Evolutionary conservation across 1,140 invertebrate species (phyloP).

Genomic region (Caenorhabditis latens): DNA sequence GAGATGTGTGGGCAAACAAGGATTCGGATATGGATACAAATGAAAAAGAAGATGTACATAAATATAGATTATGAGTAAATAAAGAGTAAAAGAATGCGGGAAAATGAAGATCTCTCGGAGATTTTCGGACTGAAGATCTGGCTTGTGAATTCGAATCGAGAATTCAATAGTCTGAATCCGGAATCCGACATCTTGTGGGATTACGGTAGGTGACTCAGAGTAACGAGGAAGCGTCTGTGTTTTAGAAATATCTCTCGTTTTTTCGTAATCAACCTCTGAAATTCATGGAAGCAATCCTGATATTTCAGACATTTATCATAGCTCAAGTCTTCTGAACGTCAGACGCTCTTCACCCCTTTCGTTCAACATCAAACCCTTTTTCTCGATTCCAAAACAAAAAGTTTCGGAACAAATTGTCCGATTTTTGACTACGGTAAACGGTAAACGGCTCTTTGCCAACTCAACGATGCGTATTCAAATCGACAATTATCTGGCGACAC

Average conservation of each 20-base stretch:
- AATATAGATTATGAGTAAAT: slow-evolving; percentile 55
- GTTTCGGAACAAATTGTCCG: background rate
- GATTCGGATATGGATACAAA: slow-evolving; percentile 33
- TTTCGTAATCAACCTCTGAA: too few species aligned
- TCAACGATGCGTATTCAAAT: slow-evolving; percentile 34
- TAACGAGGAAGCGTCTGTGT: too few species aligned
- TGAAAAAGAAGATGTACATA: slow-evolving; percentile 48
- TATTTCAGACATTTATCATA: too few species aligned
- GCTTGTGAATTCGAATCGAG: background rate
- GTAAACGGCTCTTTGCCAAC: slow-evolving; percentile 53
- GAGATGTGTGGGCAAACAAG: slow-evolving; percentile 28
- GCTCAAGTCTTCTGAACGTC: too few species aligned
- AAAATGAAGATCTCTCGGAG: slow-evolving; percentile 18
- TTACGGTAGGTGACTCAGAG: slow-evolving; percentile 7
- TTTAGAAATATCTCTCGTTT: too few species aligned
- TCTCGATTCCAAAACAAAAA: background rate
- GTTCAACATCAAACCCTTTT: background rate
- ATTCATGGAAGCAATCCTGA: too few species aligned
- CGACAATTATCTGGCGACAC: slow-evolving; percentile 47
- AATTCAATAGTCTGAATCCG: background rate
- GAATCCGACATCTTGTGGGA: background rate
- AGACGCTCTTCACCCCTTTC: background rate
- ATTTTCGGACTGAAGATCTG: slow-evolving; percentile 35
- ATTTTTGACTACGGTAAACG: slow-evolving; percentile 38
- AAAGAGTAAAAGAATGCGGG: slow-evolving; percentile 50